These are phyloP conservation scores for Polia nebulosa DNA, from an alignment of 2,888 invertebrate species.

Conservation along the genomic window DNA sequence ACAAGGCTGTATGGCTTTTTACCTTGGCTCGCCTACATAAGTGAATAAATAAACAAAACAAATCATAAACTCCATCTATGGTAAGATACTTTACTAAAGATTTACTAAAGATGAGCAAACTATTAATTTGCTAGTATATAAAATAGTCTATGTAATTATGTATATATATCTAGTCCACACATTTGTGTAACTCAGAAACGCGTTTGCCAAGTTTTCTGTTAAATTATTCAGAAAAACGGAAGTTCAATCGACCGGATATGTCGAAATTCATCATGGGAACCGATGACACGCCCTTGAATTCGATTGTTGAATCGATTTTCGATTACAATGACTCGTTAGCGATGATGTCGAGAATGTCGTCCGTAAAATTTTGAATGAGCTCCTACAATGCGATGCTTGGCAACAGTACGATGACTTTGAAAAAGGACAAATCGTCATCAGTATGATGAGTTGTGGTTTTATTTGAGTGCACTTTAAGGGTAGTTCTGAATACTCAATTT, in stretches of 20 bases:
- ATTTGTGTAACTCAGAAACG: constrained; percentile 49
- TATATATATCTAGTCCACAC: constrained; percentile 34
- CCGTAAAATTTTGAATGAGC: constrained; percentile 61
- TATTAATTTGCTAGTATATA: constrained; percentile 26
- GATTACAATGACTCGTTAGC: constrained; percentile 65
- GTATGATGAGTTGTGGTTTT: constrained; percentile 30
- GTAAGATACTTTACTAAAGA: constrained; percentile 36
- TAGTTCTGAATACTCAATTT: not conserved
- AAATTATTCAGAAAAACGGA: constrained; percentile 64
- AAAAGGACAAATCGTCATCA: constrained; percentile 42
- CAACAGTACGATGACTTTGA: constrained; percentile 48
- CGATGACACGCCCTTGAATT: constrained; percentile 74
- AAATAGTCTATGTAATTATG: constrained; percentile 33
- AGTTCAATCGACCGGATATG: constrained; percentile 66
- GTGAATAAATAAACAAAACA: constrained; percentile 22
- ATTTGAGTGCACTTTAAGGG: constrained; percentile 11
- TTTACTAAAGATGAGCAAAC: constrained; percentile 30
- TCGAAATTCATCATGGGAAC: constrained; percentile 71
- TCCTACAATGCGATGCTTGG: constrained; percentile 50
- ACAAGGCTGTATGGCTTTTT: constrained; percentile 11
- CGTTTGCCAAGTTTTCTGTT: constrained; percentile 40
- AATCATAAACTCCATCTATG: constrained; percentile 10
- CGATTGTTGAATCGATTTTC: constrained; percentile 63
- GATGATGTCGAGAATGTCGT: constrained; percentile 60
- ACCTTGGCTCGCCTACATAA: constrained; percentile 15